Conservation (phyloP, 2,888 invertebrate genomes). For the Mantis religiosa region DNA sequence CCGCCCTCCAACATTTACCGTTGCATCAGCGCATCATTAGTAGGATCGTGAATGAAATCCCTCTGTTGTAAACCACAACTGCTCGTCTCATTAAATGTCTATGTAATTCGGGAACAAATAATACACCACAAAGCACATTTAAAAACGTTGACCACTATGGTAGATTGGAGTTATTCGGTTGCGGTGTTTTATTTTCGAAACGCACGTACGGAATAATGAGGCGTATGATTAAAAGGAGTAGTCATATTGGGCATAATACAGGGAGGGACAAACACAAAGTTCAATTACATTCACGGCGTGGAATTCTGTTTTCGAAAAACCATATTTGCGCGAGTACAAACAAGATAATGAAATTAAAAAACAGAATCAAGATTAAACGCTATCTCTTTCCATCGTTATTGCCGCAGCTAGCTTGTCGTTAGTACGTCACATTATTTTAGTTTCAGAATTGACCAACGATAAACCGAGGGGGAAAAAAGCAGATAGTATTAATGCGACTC, state of each 20-base stretch:
- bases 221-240: background rate
- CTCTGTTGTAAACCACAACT: background rate
- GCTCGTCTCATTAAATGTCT: background rate
- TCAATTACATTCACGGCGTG: background rate
- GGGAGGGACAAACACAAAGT: background rate
- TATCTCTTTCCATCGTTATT: background rate
- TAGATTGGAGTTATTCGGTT: background rate
- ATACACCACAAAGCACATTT: background rate
- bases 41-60: background rate
- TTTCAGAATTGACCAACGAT: background rate
- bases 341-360: background rate
- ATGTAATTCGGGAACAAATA: background rate
- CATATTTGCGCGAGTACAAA: background rate
- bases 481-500: background rate
- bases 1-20: background rate
- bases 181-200: background rate
- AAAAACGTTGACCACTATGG: background rate
- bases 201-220: background rate
- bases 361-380: background rate
- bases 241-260: background rate
- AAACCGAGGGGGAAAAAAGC: background rate
- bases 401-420: background rate
- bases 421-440: background rate
- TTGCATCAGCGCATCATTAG: background rate
- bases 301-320: background rate